Evolutionary conservation across 2,113 vertebrate genomes (phyloP).

Genomic region (Alligator sinensis): DNA sequence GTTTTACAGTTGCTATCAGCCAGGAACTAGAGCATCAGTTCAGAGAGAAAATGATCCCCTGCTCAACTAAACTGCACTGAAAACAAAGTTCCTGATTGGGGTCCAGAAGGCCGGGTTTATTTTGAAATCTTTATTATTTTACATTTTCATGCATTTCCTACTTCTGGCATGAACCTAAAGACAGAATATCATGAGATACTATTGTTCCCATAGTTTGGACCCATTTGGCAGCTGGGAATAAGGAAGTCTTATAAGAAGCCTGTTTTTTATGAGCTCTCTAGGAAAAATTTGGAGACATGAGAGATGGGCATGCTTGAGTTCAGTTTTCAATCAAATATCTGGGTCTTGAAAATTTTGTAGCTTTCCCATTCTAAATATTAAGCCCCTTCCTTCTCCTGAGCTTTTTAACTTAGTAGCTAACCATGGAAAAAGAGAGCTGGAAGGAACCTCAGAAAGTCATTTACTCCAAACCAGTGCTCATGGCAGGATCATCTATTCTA

Average conservation of each 20-base stretch:
- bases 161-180: neutral
- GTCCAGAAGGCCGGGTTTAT: slow-evolving; percentile 10
- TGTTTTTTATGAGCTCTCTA: neutral
- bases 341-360: neutral
- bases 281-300: neutral
- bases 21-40: slow-evolving; percentile 42
- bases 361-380: neutral
- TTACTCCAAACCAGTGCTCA: too few species aligned
- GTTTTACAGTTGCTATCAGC: slow-evolving; percentile 18
- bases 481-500: too few species aligned
- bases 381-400: neutral
- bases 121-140: slow-evolving; percentile 39
- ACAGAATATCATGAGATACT: neutral
- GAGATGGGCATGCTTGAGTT: neutral
- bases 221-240: slow-evolving; percentile 22
- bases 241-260: neutral
- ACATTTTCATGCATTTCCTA: neutral
- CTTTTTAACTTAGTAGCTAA: neutral
- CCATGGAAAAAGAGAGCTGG: too few species aligned
- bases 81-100: slow-evolving; percentile 41
- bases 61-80: slow-evolving; percentile 48
- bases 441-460: too few species aligned
- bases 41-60: slow-evolving; percentile 54
- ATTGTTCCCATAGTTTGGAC: neutral
- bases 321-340: neutral